Evolutionary conservation across 1,140 invertebrate genomes (phyloP), one percentile per base, ranked within the genome.

Genomic region (Anastrepha obliqua): DNA sequence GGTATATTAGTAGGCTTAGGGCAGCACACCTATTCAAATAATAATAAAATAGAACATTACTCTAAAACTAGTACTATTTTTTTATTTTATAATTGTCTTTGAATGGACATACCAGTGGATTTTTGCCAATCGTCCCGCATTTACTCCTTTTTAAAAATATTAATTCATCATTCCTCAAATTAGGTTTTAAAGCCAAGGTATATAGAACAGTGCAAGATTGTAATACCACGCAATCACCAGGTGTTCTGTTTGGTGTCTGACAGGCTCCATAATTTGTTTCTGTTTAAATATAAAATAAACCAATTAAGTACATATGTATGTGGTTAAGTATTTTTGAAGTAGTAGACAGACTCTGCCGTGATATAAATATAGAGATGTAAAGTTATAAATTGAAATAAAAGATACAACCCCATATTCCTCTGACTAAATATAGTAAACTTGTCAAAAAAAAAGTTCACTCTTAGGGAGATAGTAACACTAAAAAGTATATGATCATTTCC

Each of bases 131-230:
- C 15, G 2, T 17, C 15, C 74, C 74, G 4, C 74, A 81, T 81
- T n/a, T 11, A 47, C 74, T 81, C 15, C 20, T 51, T 42, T n/a
- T 81, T 55, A 81, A 81, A 81, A 81, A 55, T 20, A 11, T n/a
- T 51, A 81, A 0, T 9, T 81, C 74, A 8, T 29, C n/a, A 2
- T 81, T n/a, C 29, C 20, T 42, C 20, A 81, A 81, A 55, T 55
- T 11, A 3, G 74, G n/a, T 29, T 81, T 81, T 8, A 81, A n/a
- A 51, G 74, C 74, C 20, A 55, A 13, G n/a, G 20, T 81, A 29
- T 81, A 81, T 20, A 81, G 74, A 47, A n/a, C n/a, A 9, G 74
- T 55, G 20, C 74, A 81, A 20, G 17, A 55, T 58, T 81, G 51
- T 55, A 81, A 20, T 81, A 55, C 17, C 3, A n/a, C n/a, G 47